Conservation (phyloP, 2,797 vertebrate genomes). For the Macroramphosus scolopax region DNA sequence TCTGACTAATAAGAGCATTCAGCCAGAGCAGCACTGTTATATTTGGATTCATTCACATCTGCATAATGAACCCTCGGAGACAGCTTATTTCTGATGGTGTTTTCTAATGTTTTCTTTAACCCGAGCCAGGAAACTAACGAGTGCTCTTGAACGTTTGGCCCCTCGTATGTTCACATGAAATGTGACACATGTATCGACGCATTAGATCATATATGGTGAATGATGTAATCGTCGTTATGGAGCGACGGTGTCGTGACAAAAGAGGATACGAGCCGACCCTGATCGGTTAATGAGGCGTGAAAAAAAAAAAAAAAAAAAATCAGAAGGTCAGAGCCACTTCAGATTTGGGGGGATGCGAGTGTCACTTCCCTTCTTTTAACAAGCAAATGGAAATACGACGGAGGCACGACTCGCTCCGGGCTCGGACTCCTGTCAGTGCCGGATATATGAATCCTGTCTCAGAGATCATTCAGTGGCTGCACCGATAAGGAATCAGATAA, state of each 20-base stretch:
- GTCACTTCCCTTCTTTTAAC: slow-evolving; percentile 15
- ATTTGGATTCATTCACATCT: slow-evolving; percentile 22
- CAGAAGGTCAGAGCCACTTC: slow-evolving; percentile 25
- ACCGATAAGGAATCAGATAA: slow-evolving; percentile 6
- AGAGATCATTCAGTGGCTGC: not conserved
- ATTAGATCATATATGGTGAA: not conserved
- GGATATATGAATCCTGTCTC: slow-evolving; percentile 16
- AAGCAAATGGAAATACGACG: slow-evolving; percentile 10
- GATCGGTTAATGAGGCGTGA: too few species aligned
- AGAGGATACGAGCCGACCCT: not conserved
- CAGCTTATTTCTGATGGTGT: slow-evolving; percentile 6
- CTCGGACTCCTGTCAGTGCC: slow-evolving; percentile 22
- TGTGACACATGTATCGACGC: slow-evolving; percentile 13
- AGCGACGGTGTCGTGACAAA: slow-evolving; percentile 9
- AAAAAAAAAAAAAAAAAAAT: slow-evolving; percentile 18
- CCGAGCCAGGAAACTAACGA: slow-evolving; percentile 10
- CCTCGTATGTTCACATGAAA: slow-evolving; percentile 1
- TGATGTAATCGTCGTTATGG: not conserved
- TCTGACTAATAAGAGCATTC: slow-evolving; percentile 7
- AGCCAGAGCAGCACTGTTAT: slow-evolving; percentile 1
- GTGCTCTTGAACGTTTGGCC: slow-evolving; percentile 10
- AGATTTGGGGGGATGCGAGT: not conserved
- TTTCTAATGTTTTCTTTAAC: slow-evolving; percentile 11
- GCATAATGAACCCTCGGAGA: not conserved
- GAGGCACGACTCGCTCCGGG: slow-evolving; percentile 4